These are phyloP conservation scores for Drosophila cardini DNA, from an alignment of 1,140 invertebrate species.

Conservation along the genomic window DNA sequence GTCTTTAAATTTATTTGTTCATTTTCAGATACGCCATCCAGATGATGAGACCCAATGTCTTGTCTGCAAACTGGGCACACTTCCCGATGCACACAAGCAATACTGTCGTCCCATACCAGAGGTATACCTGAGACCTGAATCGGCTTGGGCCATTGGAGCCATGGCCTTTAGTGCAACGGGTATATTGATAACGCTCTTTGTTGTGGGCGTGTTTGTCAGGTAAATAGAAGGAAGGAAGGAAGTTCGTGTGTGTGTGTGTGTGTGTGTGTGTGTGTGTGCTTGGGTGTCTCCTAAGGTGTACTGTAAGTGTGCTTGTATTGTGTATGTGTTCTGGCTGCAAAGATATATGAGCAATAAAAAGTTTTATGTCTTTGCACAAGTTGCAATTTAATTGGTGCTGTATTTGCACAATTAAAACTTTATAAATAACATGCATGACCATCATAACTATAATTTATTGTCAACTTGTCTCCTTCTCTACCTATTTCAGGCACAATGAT, in stretches of 20 bases:
- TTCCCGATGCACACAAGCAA: slow-evolving; percentile 91
- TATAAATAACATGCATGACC: background rate
- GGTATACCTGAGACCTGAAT: slow-evolving; percentile 91
- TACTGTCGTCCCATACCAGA: slow-evolving; percentile 92
- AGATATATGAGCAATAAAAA: slow-evolving; percentile 62
- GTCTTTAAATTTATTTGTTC: slow-evolving; percentile 18
- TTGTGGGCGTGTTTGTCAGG: slow-evolving; percentile 88
- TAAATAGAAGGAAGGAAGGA: slow-evolving; percentile 44
- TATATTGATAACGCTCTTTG: slow-evolving; percentile 90
- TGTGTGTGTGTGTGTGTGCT: slow-evolving; percentile 1
- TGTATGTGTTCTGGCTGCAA: background rate
- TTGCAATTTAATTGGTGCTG: slow-evolving; percentile 37
- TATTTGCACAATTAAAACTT: background rate
- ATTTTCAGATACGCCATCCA: slow-evolving; percentile 90
- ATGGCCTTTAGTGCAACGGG: slow-evolving; percentile 92
- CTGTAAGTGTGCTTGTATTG: too few species aligned
- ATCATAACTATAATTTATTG: slow-evolving; percentile 6
- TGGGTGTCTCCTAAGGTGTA: too few species aligned
- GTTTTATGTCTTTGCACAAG: slow-evolving; percentile 38
- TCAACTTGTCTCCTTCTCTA: background rate
- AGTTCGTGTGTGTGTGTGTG: background rate
- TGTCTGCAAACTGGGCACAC: slow-evolving; percentile 92
- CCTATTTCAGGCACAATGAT: slow-evolving; percentile 88
- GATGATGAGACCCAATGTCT: slow-evolving; percentile 92
- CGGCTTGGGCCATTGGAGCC: slow-evolving; percentile 95